A percentile compares a stretch with the other conserved stretches of the same genome.
Evolutionary conservation across 2,888 invertebrate genomes (phyloP).

Genomic region (Dryocosmus kuriphilus): DNA sequence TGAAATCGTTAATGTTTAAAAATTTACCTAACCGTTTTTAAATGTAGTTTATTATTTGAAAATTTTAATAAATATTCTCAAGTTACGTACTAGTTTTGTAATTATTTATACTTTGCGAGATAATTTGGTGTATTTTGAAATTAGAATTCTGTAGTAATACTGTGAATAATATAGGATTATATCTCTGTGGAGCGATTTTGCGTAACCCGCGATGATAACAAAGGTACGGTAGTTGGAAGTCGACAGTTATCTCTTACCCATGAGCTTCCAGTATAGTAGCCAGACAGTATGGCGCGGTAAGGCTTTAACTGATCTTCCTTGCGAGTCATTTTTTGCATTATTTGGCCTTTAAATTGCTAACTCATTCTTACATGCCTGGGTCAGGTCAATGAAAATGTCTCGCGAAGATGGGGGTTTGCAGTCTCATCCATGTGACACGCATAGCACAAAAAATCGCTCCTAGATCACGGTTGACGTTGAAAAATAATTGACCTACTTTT

Average conservation of each 20-base stretch:
- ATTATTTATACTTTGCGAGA: too few species aligned
- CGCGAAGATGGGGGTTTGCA: neutral
- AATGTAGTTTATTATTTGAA: too few species aligned
- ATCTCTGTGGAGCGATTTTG: slow-evolving; percentile 41
- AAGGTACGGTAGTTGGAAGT: slow-evolving; percentile 49
- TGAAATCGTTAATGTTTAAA: too few species aligned
- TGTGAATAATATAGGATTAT: neutral
- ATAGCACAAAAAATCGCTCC: neutral
- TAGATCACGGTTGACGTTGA: slow-evolving; percentile 15
- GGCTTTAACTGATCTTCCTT: slow-evolving; percentile 39
- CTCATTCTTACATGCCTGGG: neutral
- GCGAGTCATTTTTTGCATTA: slow-evolving; percentile 27
- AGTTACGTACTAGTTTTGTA: too few species aligned
- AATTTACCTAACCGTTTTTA: too few species aligned
- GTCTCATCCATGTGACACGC: slow-evolving; percentile 19
- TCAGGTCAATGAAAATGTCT: slow-evolving; percentile 1
- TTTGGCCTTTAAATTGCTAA: neutral
- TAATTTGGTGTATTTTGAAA: too few species aligned
- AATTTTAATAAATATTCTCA: too few species aligned
- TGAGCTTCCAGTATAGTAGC: slow-evolving; percentile 6
- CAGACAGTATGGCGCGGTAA: slow-evolving; percentile 27
- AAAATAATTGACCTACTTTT: slow-evolving; percentile 17
- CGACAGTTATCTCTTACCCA: slow-evolving; percentile 50
- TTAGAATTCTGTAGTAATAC: too few species aligned
- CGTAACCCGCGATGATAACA: slow-evolving; percentile 46